Conservation (phyloP, 2,113 vertebrate species). For the Motacilla alba region DNA sequence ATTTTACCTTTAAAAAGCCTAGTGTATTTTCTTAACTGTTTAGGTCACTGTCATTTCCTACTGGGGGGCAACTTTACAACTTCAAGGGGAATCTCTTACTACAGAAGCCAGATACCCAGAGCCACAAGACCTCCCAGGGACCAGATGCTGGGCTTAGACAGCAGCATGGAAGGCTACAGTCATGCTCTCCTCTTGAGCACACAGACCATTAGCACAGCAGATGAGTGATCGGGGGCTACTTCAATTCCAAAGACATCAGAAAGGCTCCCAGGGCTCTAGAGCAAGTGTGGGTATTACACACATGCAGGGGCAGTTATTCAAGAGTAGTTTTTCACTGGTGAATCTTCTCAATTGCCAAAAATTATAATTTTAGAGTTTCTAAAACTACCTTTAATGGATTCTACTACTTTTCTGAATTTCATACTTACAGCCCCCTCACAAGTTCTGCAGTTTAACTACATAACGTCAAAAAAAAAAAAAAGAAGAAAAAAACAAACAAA, state of each 20-base stretch:
- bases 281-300: not conserved
- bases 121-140: not conserved
- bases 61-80: not conserved
- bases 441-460: not conserved
- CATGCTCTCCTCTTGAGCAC: not conserved
- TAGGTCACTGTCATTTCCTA: not conserved
- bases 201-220: not conserved
- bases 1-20: not conserved
- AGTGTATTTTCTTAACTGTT: not conserved
- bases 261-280: not conserved
- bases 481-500: too few relatives aligned
- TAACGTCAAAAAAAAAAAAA: not conserved
- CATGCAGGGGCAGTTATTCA: not conserved
- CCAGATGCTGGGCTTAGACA: not conserved
- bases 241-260: not conserved
- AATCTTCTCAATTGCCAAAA: not conserved
- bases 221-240: fast-evolving
- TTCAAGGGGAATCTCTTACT: not conserved
- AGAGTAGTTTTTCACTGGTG: not conserved
- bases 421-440: not conserved
- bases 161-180: not conserved
- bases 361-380: not conserved
- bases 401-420: not conserved
- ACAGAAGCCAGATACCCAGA: not conserved
- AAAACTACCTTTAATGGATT: not conserved